Base-by-base conservation (phyloP, 2,113 vertebrate species). In the Cololabis saira region DNA sequence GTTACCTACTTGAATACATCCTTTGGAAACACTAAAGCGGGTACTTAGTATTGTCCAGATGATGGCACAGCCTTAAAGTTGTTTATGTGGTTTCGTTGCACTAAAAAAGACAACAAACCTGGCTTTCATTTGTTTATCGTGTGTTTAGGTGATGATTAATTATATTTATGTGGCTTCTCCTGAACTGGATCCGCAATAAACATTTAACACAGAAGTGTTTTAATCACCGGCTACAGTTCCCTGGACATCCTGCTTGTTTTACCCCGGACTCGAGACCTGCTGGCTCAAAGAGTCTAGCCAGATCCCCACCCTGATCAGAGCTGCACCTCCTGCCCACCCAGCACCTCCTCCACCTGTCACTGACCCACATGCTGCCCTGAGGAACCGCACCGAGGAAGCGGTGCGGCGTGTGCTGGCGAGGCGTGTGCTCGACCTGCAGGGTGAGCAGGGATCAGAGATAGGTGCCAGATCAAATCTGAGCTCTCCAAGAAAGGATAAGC, bases 401-500 rank as follows among this genome's bases (percentile, higher is more conserved):
- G 13, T 48, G 16, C 8, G 7, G 55, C 30, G 73, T 59, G 76
- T 10, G 57, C 14, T n/a, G 3, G 44, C 42, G 33, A 37, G 33
- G 61, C 40, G 71, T 68, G 64, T 12, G 43, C 43, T 54, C 83
- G 80, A 84, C 71, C 74, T 77, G 81, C 51, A 61, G 74, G 73
- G 76, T 83, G 81, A 81, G 41, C 59, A 49, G 66, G 74, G 78
- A 77, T 80, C 60, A 84, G 79, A 80, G 74, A 56, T 56, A 67
- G 77, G 61, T 78, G 78, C 65, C 86, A 87, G 78, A 85, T 89
- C 83, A 79, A 67, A 85, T 80, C 74, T 77, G 78, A 78, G 68
- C 66, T 45, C 44, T 76, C 80, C 71, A 76, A 81, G 83, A 82
- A 85, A 70, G 82, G 82, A 87, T 85, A 80, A 91, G 83, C 84